Percentiles rank a stretch among this genome's conserved stretches.
These are phyloP conservation scores for Philereme transversata DNA, from an alignment of 2,888 invertebrate genomes.

Conservation along the genomic window DNA sequence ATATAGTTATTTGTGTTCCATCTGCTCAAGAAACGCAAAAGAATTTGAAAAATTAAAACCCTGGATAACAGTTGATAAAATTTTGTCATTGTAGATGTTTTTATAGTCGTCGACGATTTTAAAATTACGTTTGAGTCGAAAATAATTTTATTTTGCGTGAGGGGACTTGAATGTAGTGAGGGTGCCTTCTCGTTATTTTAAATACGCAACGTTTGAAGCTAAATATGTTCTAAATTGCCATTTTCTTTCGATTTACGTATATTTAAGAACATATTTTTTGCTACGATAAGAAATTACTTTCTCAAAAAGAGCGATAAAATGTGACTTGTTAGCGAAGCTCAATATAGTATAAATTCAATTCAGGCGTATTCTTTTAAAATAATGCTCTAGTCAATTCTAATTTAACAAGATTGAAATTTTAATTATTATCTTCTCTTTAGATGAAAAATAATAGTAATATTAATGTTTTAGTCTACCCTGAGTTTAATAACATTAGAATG, in stretches of 20 bases:
- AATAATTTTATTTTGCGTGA: constrained; percentile 67
- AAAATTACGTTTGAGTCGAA: constrained; percentile 63
- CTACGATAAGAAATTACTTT: constrained; percentile 42
- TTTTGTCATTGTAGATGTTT: constrained; percentile 43
- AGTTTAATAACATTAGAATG: no score
- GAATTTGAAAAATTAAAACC: constrained; percentile 30
- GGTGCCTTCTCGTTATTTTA: constrained; percentile 67
- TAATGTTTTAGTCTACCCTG: no score
- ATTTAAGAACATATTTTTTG: constrained; percentile 34
- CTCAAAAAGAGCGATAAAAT: constrained; percentile 38
- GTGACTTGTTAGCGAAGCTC: constrained; percentile 33
- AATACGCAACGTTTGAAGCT: constrained; percentile 62
- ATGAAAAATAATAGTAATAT: no score
- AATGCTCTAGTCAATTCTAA: constrained; percentile 20
- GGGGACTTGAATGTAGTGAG: constrained; percentile 55
- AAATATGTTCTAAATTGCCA: constrained; percentile 72
- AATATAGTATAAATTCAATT: constrained; percentile 35
- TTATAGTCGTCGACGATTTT: constrained; percentile 53
- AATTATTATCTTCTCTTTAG: neutral
- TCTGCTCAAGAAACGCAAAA: constrained; percentile 16
- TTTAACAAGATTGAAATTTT: constrained; percentile 11
- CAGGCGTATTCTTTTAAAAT: constrained; percentile 25
- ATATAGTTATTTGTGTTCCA: constrained; percentile 41
- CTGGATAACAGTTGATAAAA: constrained; percentile 34
- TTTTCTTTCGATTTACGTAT: constrained; percentile 52